Conservation (phyloP, 2,797 vertebrate genomes). For the Sphenopsis melanotis region DNA sequence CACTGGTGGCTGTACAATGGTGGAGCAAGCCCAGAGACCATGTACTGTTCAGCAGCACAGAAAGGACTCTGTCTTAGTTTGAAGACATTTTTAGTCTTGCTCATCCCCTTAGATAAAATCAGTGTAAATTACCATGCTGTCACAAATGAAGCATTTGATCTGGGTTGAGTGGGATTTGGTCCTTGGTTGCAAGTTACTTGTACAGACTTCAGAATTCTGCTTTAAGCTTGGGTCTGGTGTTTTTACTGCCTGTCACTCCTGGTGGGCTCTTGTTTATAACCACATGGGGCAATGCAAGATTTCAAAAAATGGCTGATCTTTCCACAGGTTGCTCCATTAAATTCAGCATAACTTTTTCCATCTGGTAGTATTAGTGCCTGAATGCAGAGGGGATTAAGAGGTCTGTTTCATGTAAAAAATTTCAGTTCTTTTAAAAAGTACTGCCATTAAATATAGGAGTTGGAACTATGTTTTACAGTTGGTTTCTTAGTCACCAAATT, state of each 20-base stretch:
- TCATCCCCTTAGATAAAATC: not conserved
- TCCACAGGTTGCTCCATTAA: not conserved
- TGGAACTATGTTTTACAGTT: not conserved
- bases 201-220: not conserved
- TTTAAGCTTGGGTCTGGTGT: not conserved
- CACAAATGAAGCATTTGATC: not conserved
- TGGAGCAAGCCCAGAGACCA: not conserved
- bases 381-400: not conserved
- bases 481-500: not conserved
- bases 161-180: not conserved
- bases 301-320: not conserved
- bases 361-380: not conserved
- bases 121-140: not conserved
- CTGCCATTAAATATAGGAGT: not conserved
- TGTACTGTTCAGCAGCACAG: not conserved
- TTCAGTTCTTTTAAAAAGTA: not conserved
- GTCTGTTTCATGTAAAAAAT: not conserved
- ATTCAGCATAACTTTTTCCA: not conserved
- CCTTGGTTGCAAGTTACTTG: not conserved
- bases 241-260: not conserved
- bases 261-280: not conserved
- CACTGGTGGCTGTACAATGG: not conserved
- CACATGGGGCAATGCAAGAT: accelerated
- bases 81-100: not conserved
- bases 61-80: not conserved